These are phyloP conservation scores for Acrobasis repandana DNA, from an alignment of 2,888 invertebrate species.

Conservation along the genomic window DNA sequence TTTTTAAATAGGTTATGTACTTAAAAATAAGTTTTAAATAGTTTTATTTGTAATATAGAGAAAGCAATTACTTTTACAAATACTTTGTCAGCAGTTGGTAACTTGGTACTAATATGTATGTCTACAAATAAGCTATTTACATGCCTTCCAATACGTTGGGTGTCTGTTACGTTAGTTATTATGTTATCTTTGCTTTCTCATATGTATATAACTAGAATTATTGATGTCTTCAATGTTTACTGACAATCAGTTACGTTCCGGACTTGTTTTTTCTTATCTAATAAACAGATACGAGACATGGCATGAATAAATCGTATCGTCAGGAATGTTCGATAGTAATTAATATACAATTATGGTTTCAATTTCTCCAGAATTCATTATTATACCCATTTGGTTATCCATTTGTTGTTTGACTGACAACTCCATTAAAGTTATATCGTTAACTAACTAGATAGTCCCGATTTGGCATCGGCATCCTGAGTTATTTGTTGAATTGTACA, in stretches of 20 bases:
- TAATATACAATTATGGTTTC: background rate
- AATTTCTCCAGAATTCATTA: background rate
- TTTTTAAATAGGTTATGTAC: too few relatives aligned
- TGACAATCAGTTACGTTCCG: background rate
- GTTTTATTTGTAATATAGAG: too few relatives aligned
- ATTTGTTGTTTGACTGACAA: conserved; percentile 30
- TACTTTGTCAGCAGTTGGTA: too few relatives aligned
- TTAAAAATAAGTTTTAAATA: too few relatives aligned
- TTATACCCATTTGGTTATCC: conserved; percentile 23
- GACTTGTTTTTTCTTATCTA: background rate
- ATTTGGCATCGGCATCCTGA: conserved; percentile 11
- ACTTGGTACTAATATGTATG: too few relatives aligned
- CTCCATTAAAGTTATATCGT: conserved; percentile 35
- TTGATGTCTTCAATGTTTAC: background rate
- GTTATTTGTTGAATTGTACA: conserved; percentile 17
- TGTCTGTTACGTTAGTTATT: too few relatives aligned
- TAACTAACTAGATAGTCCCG: conserved; percentile 23
- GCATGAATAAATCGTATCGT: background rate
- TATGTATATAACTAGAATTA: background rate
- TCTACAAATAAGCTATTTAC: too few relatives aligned
- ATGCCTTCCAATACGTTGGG: too few relatives aligned
- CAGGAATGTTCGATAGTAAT: background rate
- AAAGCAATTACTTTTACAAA: too few relatives aligned
- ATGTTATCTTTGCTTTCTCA: too few relatives aligned
- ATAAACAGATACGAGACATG: background rate